Evolutionary conservation across 2,888 invertebrate genomes (phyloP).

Genomic region (Standfussiana lucernea): DNA sequence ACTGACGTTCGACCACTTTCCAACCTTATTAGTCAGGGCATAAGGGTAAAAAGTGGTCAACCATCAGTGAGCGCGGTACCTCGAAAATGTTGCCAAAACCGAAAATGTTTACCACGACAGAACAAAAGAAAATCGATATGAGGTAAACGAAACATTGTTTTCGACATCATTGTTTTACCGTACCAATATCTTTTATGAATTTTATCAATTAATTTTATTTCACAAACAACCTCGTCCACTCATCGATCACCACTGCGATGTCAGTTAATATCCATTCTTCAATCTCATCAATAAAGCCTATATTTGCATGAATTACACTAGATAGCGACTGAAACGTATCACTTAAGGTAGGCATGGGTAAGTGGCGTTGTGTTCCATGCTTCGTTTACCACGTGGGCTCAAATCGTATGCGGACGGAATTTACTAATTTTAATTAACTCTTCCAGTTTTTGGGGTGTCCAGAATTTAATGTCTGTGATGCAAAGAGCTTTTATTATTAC

Average conservation of each 20-base stretch:
- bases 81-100: too few relatives aligned
- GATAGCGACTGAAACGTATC: slow-evolving; percentile 59
- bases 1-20: not conserved
- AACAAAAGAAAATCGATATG: slow-evolving; percentile 6
- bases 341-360: slow-evolving; percentile 49
- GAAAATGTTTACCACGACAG: not conserved
- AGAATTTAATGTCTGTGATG: not conserved
- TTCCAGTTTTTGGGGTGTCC: slow-evolving; percentile 17
- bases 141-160: not conserved
- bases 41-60: not conserved
- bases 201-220: slow-evolving; percentile 31
- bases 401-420: slow-evolving; percentile 38
- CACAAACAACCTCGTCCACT: slow-evolving; percentile 11
- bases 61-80: not conserved
- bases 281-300: slow-evolving; percentile 26
- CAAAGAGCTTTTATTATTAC: not conserved
- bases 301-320: slow-evolving; percentile 31
- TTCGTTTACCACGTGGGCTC: slow-evolving; percentile 33
- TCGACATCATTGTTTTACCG: not conserved
- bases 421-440: slow-evolving; percentile 44
- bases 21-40: not conserved
- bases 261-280: slow-evolving; percentile 11
- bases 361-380: slow-evolving; percentile 34
- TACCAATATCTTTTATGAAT: slow-evolving; percentile 15
- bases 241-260: slow-evolving; percentile 21